Conservation (phyloP, 2,797 vertebrate species). For the Rhinichthys osculus region DNA sequence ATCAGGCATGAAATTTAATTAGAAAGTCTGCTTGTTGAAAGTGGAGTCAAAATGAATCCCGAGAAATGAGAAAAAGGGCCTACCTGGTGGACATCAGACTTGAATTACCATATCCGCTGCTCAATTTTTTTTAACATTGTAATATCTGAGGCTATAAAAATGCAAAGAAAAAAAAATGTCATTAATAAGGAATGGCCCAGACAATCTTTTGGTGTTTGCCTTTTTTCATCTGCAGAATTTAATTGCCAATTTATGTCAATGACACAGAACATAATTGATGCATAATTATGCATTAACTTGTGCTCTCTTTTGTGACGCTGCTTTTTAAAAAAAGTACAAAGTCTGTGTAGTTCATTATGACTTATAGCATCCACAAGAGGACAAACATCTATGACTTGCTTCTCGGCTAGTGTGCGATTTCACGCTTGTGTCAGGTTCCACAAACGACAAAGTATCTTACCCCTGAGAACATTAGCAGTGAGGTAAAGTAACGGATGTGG, state of each 20-base stretch:
- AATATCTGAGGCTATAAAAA: constrained; percentile 68
- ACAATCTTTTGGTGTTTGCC: constrained; percentile 57
- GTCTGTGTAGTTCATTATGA: constrained; percentile 44
- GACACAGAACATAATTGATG: constrained; percentile 56
- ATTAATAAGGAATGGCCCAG: constrained; percentile 70
- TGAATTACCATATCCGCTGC: constrained; percentile 64
- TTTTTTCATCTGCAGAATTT: constrained; percentile 44
- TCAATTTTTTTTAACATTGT: constrained; percentile 68
- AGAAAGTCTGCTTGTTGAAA: constrained; percentile 26
- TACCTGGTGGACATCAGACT: background rate
- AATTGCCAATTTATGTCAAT: constrained; percentile 65
- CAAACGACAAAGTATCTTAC: background rate
- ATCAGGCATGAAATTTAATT: constrained; percentile 42
- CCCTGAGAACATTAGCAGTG: constrained; percentile 26
- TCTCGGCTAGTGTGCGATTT: background rate
- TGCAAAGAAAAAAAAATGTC: constrained; percentile 65
- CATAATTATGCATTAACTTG: constrained; percentile 57
- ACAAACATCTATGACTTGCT: background rate
- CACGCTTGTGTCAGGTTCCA: constrained; percentile 7
- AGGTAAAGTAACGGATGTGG: constrained; percentile 36
- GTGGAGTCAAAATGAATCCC: constrained; percentile 24
- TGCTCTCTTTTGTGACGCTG: constrained; percentile 56
- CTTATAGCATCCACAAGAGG: constrained; percentile 1
- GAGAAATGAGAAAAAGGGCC: background rate
- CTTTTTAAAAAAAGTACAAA: constrained; percentile 57